phyloP scores from a whole-genome alignment of 2,113 vertebrate species.

The Neofelis nebulosa region DNA sequence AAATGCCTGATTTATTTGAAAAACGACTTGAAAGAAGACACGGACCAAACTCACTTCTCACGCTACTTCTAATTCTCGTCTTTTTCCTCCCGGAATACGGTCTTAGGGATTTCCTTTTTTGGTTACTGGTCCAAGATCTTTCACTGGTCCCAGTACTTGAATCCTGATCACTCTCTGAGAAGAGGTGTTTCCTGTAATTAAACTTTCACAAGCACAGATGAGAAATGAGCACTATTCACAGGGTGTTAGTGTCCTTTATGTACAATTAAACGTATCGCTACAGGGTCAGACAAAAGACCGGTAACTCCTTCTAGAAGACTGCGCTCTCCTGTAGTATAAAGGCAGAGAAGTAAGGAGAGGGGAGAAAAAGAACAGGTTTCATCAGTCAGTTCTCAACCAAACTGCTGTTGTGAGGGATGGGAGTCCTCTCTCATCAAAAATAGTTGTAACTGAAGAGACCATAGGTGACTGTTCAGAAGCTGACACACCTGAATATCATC shows the following conservation, averaged over 20 bases:
- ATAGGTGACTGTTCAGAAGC: not conserved
- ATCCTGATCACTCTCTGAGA: conserved; percentile 81
- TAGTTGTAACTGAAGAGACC: not conserved
- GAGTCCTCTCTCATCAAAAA: not conserved
- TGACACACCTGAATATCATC: accelerated
- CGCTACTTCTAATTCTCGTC: conserved; percentile 64
- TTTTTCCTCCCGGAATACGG: conserved; percentile 79
- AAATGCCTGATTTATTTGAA: not conserved
- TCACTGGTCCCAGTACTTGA: conserved; percentile 77
- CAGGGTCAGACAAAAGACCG: not conserved
- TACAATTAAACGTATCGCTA: not conserved
- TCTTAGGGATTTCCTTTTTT: conserved; percentile 41
- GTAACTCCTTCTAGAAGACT: not conserved
- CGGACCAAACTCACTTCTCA: conserved; percentile 79
- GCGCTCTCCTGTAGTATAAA: not conserved
- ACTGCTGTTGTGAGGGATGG: not conserved
- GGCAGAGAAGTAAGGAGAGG: not conserved
- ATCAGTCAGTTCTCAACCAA: not conserved
- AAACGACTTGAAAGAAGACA: not conserved
- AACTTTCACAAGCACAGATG: conserved; percentile 31
- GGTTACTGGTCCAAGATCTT: conserved; percentile 79
- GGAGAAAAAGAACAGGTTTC: not conserved
- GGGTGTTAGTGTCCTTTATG: accelerated
- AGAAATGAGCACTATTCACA: not conserved
- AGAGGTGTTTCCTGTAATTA: conserved; percentile 79